phyloP scores from a whole-genome alignment of 2,888 invertebrate species.

The Lasioglossum malachurum region DNA sequence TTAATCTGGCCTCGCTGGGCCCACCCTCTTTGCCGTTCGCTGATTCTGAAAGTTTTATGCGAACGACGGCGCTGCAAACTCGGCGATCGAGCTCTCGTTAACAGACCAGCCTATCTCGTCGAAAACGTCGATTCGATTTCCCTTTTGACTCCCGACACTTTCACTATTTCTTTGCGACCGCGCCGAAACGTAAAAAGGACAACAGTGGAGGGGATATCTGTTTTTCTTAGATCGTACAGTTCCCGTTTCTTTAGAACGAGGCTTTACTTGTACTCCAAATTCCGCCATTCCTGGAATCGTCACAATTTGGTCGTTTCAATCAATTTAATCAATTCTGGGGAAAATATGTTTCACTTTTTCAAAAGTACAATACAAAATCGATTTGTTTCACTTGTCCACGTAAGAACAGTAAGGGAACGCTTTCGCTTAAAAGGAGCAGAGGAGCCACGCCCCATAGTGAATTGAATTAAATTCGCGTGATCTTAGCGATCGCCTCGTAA shows the following conservation, averaged over 20 bases:
- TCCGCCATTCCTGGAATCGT: no score
- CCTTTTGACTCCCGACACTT: not conserved
- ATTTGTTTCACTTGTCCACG: not conserved
- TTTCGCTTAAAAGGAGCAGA: not conserved
- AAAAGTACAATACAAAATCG: not conserved
- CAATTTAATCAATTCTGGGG: not conserved
- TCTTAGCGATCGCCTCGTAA: constrained; percentile 15
- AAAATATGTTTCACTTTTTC: not conserved
- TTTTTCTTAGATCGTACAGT: no score
- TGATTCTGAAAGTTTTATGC: constrained; percentile 30
- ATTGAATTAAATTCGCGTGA: not conserved
- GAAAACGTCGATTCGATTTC: not conserved
- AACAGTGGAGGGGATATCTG: no score
- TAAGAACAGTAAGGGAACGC: not conserved
- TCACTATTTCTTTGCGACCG: no score
- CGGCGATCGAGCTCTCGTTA: constrained; percentile 15
- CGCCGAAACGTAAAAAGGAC: no score
- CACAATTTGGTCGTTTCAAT: no score
- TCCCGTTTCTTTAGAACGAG: no score
- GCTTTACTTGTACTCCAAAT: no score
- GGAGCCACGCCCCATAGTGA: not conserved
- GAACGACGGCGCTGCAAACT: not conserved
- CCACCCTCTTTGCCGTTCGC: not conserved
- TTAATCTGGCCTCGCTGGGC: constrained; percentile 17
- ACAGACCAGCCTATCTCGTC: not conserved